Percentiles rank a stretch among this genome's conserved stretches.
Conservation (phyloP, 2,113 vertebrate genomes). For the Sclerurus mexicanus region DNA sequence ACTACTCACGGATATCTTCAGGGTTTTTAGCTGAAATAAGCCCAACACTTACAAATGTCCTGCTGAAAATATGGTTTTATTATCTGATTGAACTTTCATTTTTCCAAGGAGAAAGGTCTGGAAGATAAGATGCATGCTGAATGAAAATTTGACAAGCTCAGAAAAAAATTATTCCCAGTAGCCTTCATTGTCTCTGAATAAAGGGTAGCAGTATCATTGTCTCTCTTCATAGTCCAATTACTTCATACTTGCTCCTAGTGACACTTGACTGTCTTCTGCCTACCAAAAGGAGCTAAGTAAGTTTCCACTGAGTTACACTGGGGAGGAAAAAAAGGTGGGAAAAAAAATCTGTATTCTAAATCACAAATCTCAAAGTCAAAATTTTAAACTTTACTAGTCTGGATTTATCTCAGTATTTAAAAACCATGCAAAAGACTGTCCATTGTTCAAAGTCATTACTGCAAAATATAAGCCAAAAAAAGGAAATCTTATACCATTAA, state of each 20-base stretch:
- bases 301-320: background rate
- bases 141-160: background rate
- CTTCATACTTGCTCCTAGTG: background rate
- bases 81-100: background rate
- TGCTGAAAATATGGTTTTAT: background rate
- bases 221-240: background rate
- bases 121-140: background rate
- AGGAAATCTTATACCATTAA: background rate
- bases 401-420: background rate
- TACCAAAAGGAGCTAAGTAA: background rate
- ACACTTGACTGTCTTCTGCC: background rate
- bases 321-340: rapidly evolving
- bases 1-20: background rate
- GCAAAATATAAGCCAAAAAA: background rate
- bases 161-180: background rate
- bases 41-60: background rate
- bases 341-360: background rate
- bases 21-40: background rate
- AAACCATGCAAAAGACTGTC: background rate
- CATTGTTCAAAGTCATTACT: background rate
- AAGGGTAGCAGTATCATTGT: background rate
- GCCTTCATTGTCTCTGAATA: background rate
- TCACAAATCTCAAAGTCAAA: background rate
- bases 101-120: background rate
- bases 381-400: background rate